These are phyloP conservation scores for Diadema setosum DNA, from an alignment of 35 echinoderm and acorn worm species.

Conservation along the genomic window DNA sequence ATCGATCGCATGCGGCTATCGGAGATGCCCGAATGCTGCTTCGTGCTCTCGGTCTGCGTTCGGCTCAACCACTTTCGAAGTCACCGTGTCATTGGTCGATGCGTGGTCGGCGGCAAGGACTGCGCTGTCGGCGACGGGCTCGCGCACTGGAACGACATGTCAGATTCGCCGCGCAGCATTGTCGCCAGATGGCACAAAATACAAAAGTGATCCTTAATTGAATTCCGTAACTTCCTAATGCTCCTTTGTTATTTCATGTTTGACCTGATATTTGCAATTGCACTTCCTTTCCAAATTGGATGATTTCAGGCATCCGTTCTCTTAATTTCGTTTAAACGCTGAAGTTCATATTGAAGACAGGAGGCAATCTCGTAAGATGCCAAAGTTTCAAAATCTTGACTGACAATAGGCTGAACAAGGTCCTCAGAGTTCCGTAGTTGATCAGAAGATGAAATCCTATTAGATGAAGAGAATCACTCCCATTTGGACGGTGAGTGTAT, in stretches of 20 bases:
- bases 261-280: background rate
- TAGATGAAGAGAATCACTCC: no score
- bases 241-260: background rate
- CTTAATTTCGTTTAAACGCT: background rate
- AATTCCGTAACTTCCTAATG: background rate
- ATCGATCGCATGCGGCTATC: constrained; percentile 41
- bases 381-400: background rate
- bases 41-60: constrained; percentile 33
- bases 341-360: background rate
- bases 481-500: no score
- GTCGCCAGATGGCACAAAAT: constrained; percentile 16
- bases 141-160: constrained; percentile 37
- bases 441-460: no score
- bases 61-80: background rate
- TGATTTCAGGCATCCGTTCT: background rate
- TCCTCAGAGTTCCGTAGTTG: no score
- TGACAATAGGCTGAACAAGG: no score
- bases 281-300: background rate
- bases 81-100: background rate
- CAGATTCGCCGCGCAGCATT: background rate
- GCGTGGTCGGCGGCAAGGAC: background rate
- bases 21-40: constrained; percentile 31
- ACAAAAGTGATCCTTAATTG: background rate
- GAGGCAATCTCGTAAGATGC: background rate
- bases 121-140: constrained; percentile 7